Base-by-base conservation (phyloP, 2,888 invertebrate species). In the Plebejus anna region DNA sequence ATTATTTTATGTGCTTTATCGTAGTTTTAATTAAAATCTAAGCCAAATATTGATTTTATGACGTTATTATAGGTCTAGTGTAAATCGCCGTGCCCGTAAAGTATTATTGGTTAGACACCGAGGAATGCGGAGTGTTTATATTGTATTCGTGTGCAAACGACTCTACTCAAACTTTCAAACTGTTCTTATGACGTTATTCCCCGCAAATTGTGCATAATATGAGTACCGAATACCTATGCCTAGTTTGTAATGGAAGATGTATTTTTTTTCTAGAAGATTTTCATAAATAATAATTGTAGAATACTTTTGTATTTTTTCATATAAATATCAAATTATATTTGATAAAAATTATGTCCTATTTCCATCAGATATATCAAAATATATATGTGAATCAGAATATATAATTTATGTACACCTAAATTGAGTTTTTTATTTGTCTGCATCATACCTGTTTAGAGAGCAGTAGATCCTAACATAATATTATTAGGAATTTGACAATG, bases 11-110 rank as follows among this genome's bases (percentile, higher is more conserved):
- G 88, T 92, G 92, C 93, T 94, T 94, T 93, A 91, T 91, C 82
- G 84, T 94, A 94, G 92, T 85, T 88, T 81, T 92, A 94, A 90
- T 93, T 93, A 92, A 88, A 92, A 90, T 91, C 88, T 94, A 94
- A 93, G 94, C 94, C 94, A 94, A 94, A 94, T 92, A 94, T 94
- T 93, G 92, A 91, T 90, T 92, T 90, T 88, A 91, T 89, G 86
- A 89, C 86, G 87, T 90, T 90, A 89, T 82, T 82, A 82, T 91
- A 90, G 88, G 85, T 86, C 88, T 90, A 89, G 87, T 84, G 83
- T 80, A 85, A 87, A 89, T 84, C 84, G 86, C 86, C 84, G 87
- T 89, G 88, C 89, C 90, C 90, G 88, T 87, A 87, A 91, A 93
- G 93, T 93, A 92, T 93, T 94, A 94, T 88, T 87, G 88, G 84